phyloP scores from a whole-genome alignment of 2,797 vertebrate species.

The Peromyscus aztecus region DNA sequence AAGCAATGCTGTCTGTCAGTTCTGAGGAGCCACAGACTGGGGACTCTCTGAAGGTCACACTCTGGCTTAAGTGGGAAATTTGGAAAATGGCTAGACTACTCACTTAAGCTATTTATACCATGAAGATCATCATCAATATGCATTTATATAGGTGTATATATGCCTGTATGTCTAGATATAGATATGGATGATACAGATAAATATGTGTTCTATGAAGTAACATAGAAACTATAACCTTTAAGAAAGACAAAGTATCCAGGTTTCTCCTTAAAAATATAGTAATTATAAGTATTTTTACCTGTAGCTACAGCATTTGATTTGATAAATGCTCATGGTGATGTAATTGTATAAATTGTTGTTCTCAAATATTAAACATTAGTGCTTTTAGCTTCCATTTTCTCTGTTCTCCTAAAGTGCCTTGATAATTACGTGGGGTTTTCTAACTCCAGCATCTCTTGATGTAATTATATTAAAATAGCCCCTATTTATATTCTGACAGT shows the following conservation, averaged over 20 bases:
- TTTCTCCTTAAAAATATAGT: constrained; percentile 25
- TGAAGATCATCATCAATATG: neutral
- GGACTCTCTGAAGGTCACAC: neutral
- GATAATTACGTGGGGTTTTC: constrained; percentile 48
- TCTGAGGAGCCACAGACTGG: neutral
- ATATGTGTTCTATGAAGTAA: neutral
- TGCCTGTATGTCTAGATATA: neutral
- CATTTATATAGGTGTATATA: neutral
- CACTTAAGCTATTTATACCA: neutral
- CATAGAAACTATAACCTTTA: constrained; percentile 4
- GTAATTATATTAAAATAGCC: constrained; percentile 60
- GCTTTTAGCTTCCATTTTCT: constrained; percentile 57
- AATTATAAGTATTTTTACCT: constrained; percentile 7
- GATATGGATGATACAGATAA: neutral
- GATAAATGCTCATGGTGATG: constrained; percentile 2
- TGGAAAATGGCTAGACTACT: neutral
- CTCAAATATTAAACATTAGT: constrained; percentile 58
- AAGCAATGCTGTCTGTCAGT: neutral
- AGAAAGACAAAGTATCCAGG: neutral
- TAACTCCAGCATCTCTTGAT: constrained; percentile 46
- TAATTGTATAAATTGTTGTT: constrained; percentile 60
- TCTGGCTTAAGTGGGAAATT: constrained; percentile 1
- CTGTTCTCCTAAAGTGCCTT: constrained; percentile 38
- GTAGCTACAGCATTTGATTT: constrained; percentile 45
- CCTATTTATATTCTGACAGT: constrained; percentile 57